phyloP scores from a whole-genome alignment of 2,797 vertebrate genomes.

The Odontamblyopus rebecca region DNA sequence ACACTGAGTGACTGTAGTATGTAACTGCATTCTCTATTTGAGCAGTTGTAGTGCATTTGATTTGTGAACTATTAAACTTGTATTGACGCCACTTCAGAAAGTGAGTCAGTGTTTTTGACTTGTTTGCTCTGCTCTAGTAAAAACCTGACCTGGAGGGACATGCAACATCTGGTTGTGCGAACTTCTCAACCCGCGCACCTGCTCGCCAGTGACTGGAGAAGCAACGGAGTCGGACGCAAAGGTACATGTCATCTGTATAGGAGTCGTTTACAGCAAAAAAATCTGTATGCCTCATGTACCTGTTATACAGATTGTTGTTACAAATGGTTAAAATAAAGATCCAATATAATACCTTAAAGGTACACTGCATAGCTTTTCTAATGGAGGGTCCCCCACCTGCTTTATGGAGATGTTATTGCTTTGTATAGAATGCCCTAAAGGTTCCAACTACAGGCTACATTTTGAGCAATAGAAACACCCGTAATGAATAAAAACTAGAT shows the following conservation, averaged over 20 bases:
- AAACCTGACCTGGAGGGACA: slow-evolving; percentile 98
- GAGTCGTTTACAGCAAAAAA: background rate
- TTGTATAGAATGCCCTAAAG: too few species aligned
- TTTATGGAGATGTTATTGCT: too few species aligned
- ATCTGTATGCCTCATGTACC: background rate
- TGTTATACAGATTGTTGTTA: background rate
- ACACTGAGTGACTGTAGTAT: slow-evolving; percentile 4
- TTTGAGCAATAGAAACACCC: too few species aligned
- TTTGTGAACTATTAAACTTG: slow-evolving; percentile 29
- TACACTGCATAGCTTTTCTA: too few species aligned
- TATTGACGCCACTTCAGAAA: slow-evolving; percentile 19
- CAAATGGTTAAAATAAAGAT: background rate
- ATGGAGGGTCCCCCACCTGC: too few species aligned
- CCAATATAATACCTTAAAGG: background rate
- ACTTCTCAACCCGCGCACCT: slow-evolving; percentile 93
- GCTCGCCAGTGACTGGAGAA: slow-evolving; percentile 91
- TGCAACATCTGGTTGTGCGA: slow-evolving; percentile 97
- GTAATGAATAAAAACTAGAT: too few species aligned
- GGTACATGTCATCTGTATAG: slow-evolving; percentile 72
- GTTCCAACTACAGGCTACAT: too few species aligned
- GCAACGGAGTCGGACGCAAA: slow-evolving; percentile 93
- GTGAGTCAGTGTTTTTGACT: slow-evolving; percentile 2
- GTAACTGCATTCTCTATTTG: slow-evolving; percentile 35
- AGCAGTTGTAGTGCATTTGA: slow-evolving; percentile 35
- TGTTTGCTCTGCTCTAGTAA: slow-evolving; percentile 74